Base-by-base conservation (phyloP, 2,113 vertebrate genomes). In the Trogon surrucura region DNA sequence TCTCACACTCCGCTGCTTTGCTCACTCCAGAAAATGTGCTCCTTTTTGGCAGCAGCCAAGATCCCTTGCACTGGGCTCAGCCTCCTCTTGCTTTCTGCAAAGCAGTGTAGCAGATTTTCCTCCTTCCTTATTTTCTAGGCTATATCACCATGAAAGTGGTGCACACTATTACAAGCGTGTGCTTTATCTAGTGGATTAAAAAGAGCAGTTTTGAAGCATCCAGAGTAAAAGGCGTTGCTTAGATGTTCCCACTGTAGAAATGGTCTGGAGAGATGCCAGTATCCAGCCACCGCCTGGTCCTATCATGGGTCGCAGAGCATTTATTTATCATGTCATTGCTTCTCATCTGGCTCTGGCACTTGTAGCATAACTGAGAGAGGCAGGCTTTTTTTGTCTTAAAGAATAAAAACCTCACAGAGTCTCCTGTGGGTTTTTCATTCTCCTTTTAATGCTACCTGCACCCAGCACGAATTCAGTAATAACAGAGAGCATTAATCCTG, bases 391-490 rank as follows among this genome's bases (percentile, higher is more conserved):
- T 80, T 50, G 14, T 84, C 56, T 84, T 60, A 57, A 70, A 91
- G 44, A 22, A n/a, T 81, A 80, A 83, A 29, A 44, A 17, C 6
- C 4, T 30, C 74, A 27, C 36, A 27, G 15, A 64, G 34, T 74
- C 88, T 34, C 53, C 62, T 53, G 51, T 29, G 95, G 95, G 29
- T 30, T 88, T 88, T 84, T 50, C 72, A 92, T 18, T 34, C 34
- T 89, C 48, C 25, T 72, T 72, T 70, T 93, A 84, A 65, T 69
- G 69, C 60, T 96, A 84, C 80, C 72, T 92, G 69, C 38, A 58
- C 38, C 36, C 6, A 4, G 74, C 60, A 71, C 12, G 25, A 90
- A 80, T 78, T 74, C 57, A 64, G 34, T 36, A 92, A 81, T 44
- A 86, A 47, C 30, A 73, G 13, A 71, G 20, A 90, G 15, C 30